phyloP scores from a whole-genome alignment of 1,140 invertebrate species.

The Acyrthosiphon pisum region DNA sequence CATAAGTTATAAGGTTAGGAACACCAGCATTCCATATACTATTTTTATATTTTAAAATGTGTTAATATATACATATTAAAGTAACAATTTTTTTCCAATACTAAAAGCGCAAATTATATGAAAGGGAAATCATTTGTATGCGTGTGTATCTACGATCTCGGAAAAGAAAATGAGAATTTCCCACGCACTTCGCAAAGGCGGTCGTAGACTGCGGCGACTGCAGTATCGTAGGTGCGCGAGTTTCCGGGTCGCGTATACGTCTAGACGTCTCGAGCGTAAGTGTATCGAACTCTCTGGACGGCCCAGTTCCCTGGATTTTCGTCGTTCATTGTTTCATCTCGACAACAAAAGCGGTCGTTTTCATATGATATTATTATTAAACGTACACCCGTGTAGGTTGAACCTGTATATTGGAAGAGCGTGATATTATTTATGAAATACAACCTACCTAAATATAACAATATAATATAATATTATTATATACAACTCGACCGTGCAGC shows the following conservation, averaged over 20 bases:
- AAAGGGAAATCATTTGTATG: background rate
- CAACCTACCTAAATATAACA: background rate
- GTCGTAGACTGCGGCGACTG: background rate
- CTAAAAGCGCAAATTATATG: background rate
- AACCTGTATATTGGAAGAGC: background rate
- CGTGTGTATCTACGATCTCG: background rate
- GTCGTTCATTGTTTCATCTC: background rate
- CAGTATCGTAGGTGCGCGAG: background rate
- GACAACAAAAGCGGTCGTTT: background rate
- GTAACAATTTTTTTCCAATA: background rate
- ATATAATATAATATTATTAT: background rate
- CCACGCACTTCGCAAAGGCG: background rate
- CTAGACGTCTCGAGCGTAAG: background rate
- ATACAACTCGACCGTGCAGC: too few species aligned
- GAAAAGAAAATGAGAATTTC: slow-evolving; percentile 3
- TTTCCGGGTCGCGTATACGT: background rate
- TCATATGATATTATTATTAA: background rate
- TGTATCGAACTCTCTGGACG: slow-evolving; percentile 20
- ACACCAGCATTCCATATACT: background rate
- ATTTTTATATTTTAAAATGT: background rate
- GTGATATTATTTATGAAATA: background rate
- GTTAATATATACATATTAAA: background rate
- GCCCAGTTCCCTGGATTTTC: slow-evolving; percentile 24
- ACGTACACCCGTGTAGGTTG: background rate
- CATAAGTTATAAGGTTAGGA: background rate